Evolutionary conservation across 2,113 vertebrate species (phyloP).

Genomic region (Balaeniceps rex): DNA sequence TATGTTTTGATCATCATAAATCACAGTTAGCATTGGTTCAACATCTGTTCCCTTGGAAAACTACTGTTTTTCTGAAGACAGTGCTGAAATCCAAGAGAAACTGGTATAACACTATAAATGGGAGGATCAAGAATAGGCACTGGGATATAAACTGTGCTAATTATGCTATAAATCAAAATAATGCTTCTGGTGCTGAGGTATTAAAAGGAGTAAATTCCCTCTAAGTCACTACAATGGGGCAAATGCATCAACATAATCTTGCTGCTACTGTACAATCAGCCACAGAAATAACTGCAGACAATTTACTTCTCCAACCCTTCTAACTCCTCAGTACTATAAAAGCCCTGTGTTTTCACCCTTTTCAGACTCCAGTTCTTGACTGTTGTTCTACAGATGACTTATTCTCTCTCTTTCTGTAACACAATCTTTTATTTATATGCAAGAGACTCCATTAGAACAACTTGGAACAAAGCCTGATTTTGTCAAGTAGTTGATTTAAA

Average conservation of each 20-base stretch:
- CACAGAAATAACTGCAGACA: background rate
- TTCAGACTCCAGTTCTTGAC: background rate
- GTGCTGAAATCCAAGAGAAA: background rate
- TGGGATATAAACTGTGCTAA: constrained; percentile 7
- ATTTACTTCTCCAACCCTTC: background rate
- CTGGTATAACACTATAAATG: background rate
- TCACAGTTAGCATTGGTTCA: background rate
- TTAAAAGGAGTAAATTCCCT: background rate
- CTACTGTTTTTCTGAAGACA: background rate
- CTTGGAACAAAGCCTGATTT: constrained; percentile 46
- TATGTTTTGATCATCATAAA: background rate
- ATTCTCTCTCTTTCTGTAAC: background rate
- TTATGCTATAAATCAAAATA: constrained; percentile 39
- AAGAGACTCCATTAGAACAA: constrained; percentile 10
- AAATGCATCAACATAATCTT: constrained; percentile 40
- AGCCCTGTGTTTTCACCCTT: background rate
- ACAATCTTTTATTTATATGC: constrained; percentile 33
- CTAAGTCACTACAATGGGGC: background rate
- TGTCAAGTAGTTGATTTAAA: constrained; percentile 48
- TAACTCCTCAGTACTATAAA: background rate
- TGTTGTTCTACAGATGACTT: constrained; percentile 35
- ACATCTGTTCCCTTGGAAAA: background rate
- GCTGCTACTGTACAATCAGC: background rate
- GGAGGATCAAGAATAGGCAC: background rate
- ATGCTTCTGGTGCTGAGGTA: background rate